phyloP scores from a whole-genome alignment of 1,140 invertebrate genomes.

The Apis laboriosa region DNA sequence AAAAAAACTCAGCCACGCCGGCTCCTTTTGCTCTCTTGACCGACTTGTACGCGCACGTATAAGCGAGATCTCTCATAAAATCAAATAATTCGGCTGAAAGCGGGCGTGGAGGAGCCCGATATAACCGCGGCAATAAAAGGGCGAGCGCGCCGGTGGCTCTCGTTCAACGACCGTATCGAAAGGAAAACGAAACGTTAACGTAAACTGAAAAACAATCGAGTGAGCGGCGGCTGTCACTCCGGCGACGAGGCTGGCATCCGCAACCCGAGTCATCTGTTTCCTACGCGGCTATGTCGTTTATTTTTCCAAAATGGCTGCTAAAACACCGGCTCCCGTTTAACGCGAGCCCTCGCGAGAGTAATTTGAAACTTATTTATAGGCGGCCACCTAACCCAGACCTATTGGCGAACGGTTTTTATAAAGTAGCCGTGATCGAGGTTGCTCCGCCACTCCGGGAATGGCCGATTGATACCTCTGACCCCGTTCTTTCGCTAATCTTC shows the following conservation, averaged over 20 bases:
- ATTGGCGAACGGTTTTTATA: constrained; percentile 46
- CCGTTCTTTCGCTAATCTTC: background rate
- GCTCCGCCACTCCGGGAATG: background rate
- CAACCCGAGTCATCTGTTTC: constrained; percentile 77
- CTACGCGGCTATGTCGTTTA: constrained; percentile 71
- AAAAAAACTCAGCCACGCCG: background rate
- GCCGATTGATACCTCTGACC: background rate
- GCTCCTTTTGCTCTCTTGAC: constrained; percentile 27
- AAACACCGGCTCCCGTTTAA: constrained; percentile 66
- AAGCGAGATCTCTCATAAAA: constrained; percentile 70
- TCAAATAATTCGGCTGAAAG: constrained; percentile 72
- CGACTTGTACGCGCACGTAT: constrained; percentile 35
- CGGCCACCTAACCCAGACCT: constrained; percentile 49
- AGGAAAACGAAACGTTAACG: constrained; percentile 75
- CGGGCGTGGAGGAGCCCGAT: constrained; percentile 69
- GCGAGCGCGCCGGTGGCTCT: constrained; percentile 46
- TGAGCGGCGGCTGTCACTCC: constrained; percentile 76
- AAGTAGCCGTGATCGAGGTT: constrained; percentile 18
- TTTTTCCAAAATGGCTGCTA: constrained; percentile 79
- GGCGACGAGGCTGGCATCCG: constrained; percentile 70
- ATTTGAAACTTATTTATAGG: constrained; percentile 77
- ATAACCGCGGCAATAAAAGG: constrained; percentile 72
- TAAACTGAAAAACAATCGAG: constrained; percentile 79
- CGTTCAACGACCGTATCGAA: constrained; percentile 78
- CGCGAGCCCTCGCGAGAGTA: constrained; percentile 72